Evolutionary conservation across 2,797 vertebrate species (phyloP), one percentile per base, ranked within the genome.

Genomic region (Falco concolor): DNA sequence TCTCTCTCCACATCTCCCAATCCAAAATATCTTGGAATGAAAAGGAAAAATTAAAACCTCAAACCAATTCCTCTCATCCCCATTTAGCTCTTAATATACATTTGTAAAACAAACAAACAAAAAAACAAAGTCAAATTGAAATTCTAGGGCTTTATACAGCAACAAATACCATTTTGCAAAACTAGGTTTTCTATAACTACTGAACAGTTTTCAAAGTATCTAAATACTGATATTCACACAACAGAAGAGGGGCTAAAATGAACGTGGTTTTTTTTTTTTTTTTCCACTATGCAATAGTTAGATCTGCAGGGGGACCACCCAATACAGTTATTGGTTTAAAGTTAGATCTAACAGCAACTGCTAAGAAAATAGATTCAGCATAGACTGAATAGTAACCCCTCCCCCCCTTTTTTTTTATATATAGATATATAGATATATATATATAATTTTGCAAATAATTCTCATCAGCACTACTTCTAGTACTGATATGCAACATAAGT

Each of bases 161-260:
- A 93, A 95, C 94, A 83, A 95, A 96, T 60, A 93, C 89, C 27
- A 24, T 73, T 91, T 77, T 96, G 89, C 89, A 88, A 95, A 97
- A 89, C 81, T 91, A 92, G 61, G 70, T 74, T 75, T 88, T 94
- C 85, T 95, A 95, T 11, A 38, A 7, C 94, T 96, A 96, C 50
- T 10, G 24, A 79, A 81, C 94, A 91, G 80, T 70, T 75, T 78
- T 16, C 86, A 47, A 95, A 97, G 77, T 80, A 72, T 84, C 95
- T 97, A 92, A 95, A 96, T 92, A 96, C 74, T 30, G 94, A 92
- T 88, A 95, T 85, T 77, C 94, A 93, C 95, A 97, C 96, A 97
- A 90, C 89, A 91, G 77, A 96, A 96, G 81, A 90, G 97, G 98
- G 98, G 97, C 98, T 98, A 98, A 98, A 99, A 98, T 98, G 98